Conservation (phyloP, 2,888 invertebrate species). For the Acanthococcus lagerstroemiae region DNA sequence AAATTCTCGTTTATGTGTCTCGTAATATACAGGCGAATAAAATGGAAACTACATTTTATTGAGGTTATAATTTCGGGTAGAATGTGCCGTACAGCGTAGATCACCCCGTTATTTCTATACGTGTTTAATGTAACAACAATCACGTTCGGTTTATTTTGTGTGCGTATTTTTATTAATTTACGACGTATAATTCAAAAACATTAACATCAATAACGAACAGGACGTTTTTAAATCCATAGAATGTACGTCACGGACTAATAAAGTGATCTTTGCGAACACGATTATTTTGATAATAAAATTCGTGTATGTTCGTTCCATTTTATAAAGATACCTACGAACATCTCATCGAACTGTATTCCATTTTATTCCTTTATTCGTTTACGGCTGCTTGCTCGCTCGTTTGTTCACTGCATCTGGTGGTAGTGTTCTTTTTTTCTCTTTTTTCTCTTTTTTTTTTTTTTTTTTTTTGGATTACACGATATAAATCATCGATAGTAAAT, state of each 20-base stretch:
- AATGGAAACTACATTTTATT: constrained; percentile 7
- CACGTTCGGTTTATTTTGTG: constrained; percentile 16
- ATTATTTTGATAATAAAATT: constrained; percentile 14
- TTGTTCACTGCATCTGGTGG: constrained; percentile 9
- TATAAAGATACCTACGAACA: not conserved
- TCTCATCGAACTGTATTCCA: constrained; percentile 21
- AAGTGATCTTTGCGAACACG: constrained; percentile 16
- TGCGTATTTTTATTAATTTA: constrained; percentile 27
- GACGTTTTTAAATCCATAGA: constrained; percentile 1
- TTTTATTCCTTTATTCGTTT: constrained; percentile 28
- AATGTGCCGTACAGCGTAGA: not conserved
- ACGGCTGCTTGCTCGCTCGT: constrained; percentile 15
- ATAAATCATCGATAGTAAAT: constrained; percentile 12
- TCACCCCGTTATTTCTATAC: constrained; percentile 7
- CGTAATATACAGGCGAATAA: not conserved
- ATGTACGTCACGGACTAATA: constrained; percentile 11
- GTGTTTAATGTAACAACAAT: constrained; percentile 13
- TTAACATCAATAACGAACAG: not conserved
- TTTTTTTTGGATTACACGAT: not conserved
- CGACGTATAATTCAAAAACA: constrained; percentile 20
- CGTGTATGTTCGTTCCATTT: not conserved
- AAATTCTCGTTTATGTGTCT: not conserved
- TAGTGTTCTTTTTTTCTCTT: constrained; percentile 2
- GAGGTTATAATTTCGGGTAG: not conserved
- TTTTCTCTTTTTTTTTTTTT: too few relatives aligned